Conservation (phyloP, 2,888 invertebrate genomes). For the Cephus pulcher region DNA sequence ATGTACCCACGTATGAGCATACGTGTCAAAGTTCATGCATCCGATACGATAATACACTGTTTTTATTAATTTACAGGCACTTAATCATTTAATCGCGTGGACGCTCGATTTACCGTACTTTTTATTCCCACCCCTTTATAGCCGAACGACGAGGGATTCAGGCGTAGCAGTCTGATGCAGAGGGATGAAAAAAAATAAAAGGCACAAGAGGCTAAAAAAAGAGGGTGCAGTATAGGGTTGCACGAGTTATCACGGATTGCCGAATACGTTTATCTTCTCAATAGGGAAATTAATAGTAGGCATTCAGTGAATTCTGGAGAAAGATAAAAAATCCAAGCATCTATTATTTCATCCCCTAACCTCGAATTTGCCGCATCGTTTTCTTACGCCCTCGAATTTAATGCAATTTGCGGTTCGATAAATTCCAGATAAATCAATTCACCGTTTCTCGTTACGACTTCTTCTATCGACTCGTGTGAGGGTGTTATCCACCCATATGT, state of each 20-base stretch:
- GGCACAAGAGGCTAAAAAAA: not conserved
- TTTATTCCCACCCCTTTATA: not conserved
- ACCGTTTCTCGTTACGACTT: not conserved
- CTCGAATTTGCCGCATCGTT: not conserved
- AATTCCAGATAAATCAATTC: not conserved
- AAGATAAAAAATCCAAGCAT: not conserved
- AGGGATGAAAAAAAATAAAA: not conserved
- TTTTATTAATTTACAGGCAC: slow-evolving; percentile 12
- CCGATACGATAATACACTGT: slow-evolving; percentile 17
- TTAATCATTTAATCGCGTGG: not conserved
- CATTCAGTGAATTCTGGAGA: not conserved
- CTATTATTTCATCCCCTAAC: not conserved
- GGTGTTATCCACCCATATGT: not conserved
- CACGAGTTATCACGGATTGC: not conserved
- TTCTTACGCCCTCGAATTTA: not conserved
- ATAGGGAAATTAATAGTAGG: not conserved
- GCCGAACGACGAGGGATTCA: not conserved
- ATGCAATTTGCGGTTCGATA: not conserved
- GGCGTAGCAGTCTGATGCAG: not conserved
- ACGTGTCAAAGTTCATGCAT: slow-evolving; percentile 17
- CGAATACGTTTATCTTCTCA: not conserved
- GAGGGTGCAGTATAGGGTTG: not conserved
- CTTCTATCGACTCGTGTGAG: not conserved
- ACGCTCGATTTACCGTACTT: not conserved
- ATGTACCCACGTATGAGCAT: not conserved